Evolutionary conservation across 2,113 vertebrate genomes (phyloP).

Genomic region (Mesocricetus auratus): DNA sequence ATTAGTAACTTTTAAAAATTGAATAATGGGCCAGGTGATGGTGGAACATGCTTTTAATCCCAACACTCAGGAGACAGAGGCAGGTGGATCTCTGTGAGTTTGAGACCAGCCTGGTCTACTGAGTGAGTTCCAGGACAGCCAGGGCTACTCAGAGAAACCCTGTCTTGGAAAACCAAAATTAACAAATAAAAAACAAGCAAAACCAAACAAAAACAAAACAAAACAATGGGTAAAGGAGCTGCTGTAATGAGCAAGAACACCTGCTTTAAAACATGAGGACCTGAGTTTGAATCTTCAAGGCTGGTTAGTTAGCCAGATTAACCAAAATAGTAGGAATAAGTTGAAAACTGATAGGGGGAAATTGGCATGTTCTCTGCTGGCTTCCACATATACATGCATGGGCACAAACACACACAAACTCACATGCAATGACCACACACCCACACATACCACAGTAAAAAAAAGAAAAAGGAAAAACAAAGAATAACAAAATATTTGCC

Average conservation of each 20-base stretch:
- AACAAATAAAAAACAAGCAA: not conserved
- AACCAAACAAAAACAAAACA: not conserved
- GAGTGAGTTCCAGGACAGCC: not conserved
- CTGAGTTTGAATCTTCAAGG: not conserved
- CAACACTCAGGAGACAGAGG: not conserved
- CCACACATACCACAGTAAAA: not conserved
- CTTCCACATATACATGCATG: no score
- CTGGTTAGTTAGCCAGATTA: not conserved
- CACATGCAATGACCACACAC: no score
- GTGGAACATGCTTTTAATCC: not conserved
- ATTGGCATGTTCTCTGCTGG: not conserved
- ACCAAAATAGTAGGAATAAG: not conserved
- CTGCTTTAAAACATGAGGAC: not conserved
- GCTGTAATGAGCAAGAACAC: not conserved
- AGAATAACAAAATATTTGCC: constrained; percentile 13
- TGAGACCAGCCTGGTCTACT: not conserved
- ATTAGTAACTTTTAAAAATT: not conserved
- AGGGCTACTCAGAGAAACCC: not conserved
- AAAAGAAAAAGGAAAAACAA: not conserved
- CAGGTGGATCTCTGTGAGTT: not conserved
- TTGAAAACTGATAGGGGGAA: not conserved
- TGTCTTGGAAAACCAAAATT: not conserved
- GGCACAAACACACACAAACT: not conserved
- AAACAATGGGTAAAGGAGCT: not conserved
- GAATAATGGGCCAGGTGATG: not conserved